Evolutionary conservation across 2,797 vertebrate genomes (phyloP), one percentile per base, ranked within the genome.

Genomic region (Urocyon cinereoargenteus): DNA sequence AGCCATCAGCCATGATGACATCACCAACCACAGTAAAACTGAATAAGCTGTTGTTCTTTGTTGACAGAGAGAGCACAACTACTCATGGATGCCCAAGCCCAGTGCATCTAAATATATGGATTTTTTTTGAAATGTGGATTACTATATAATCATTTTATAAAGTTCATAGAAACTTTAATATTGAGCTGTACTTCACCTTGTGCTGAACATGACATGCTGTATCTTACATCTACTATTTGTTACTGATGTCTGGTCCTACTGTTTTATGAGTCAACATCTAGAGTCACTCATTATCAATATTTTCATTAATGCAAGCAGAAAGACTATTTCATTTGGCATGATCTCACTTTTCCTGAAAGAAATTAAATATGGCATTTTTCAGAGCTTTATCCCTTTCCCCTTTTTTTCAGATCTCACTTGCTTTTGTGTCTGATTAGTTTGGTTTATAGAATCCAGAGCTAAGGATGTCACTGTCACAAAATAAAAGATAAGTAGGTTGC

Each of bases 381-480:
- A 64, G 14, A n/a, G 9, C 3, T 24, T 49, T 10, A 68, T 28
- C 13, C 8, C 13, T n/a, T n/a, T 6, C 6, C 14, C 4, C 5
- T 66, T 68, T 40, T 66, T 13, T n/a, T 15, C 40, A 62, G 22
- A 78, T 57, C 40, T 11, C 5, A 13, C 7, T 6, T 55, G 6
- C 73, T 82, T 84, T 40, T 83, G 6, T 68, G 19, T 96, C 70
- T 90, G 26, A 55, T 73, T 26, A 19, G 0, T 59, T 83, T 57
- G n/a, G 10, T 21, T 81, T 94, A 40, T n/a, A 70, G 24, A 93
- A 68, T 40, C 61, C 21, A 84, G 68, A 89, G 19, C 12, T 73
- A 45, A 87, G 5, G 2, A 81, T 28, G 53, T 0, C 3, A 49
- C 5, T 34, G 5, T 55, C 57, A 49, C 57, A 72, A 90, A 78